These are phyloP conservation scores for Altica lythri DNA, from an alignment of 2,888 invertebrate species.

Conservation along the genomic window DNA sequence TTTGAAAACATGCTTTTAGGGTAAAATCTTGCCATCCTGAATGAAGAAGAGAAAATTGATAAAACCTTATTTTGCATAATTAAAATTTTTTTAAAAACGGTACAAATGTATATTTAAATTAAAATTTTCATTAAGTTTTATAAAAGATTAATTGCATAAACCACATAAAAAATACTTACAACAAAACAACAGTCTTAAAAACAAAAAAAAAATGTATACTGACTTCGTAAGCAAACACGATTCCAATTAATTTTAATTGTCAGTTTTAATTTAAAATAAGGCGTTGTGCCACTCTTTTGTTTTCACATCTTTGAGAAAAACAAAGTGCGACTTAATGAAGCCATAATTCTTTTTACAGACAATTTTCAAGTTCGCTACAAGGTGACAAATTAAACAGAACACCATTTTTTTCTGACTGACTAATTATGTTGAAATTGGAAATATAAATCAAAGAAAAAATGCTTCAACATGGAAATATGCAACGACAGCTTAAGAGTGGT, in stretches of 20 bases:
- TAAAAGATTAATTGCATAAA: too few species aligned
- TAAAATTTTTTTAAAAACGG: too few species aligned
- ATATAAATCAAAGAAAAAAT: slow-evolving; percentile 11
- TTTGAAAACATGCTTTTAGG: too few species aligned
- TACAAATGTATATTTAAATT: too few species aligned
- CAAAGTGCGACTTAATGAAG: slow-evolving; percentile 38
- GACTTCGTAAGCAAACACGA: slow-evolving; percentile 41
- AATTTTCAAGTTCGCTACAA: slow-evolving; percentile 26
- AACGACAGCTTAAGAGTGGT: too few species aligned
- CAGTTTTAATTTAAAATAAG: slow-evolving; percentile 38
- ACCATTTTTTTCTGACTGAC: slow-evolving; percentile 27
- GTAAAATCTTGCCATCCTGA: too few species aligned
- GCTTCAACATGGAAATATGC: too few species aligned
- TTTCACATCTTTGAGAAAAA: slow-evolving; percentile 27
- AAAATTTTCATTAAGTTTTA: too few species aligned
- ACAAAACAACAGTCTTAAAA: too few species aligned
- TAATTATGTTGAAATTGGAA: slow-evolving; percentile 19
- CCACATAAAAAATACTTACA: too few species aligned
- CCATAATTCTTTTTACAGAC: slow-evolving; percentile 40
- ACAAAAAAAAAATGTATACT: slow-evolving; percentile 10
- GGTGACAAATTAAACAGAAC: slow-evolving; percentile 39
- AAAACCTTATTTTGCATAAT: too few species aligned
- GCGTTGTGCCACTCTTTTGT: slow-evolving; percentile 18
- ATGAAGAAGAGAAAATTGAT: too few species aligned
- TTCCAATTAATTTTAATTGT: slow-evolving; percentile 46